Evolutionary conservation across 2,888 invertebrate genomes (phyloP), one percentile per base, ranked within the genome.

Genomic region (Sthenelais limicola): DNA sequence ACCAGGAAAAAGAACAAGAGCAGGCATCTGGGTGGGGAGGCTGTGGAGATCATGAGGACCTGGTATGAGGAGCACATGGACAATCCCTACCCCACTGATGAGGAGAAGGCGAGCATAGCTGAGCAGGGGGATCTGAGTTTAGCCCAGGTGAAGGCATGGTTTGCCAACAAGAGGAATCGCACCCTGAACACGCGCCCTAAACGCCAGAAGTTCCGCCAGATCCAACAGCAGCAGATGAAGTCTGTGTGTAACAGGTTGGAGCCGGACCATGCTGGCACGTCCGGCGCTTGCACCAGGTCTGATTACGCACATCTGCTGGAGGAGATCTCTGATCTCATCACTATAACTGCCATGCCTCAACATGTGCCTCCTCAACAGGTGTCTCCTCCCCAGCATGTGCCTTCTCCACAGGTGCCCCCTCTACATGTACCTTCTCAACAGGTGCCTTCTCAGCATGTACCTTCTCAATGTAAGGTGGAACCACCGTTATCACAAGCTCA

Each of bases 161-260:
- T 85, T 74, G 84, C 85, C 5, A 85, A 85, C 71, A 83, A 82
- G 52, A 73, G 85, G 28, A 85, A 85, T 73, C 72, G 85, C 28
- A 82, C 82, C 2, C 80, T 81, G 47, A 85, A 85, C 77, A 85
- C 85, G 33, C 72, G 68, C 30, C 77, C 77, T 1, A 77, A 77
- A 54, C 72, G 77, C n/a, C 74, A 77, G 71, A 71, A 74, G 54
- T 28, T 62, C 32, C 28, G 67, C 26, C 52, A 71, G 56, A 67
- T 70, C 49, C 62, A 73, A 18, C 66, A 76, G 15, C 70, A 62
- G 24, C 3, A 9, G 32, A n/a, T 62, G 62, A 7, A 24, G 32
- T 30, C 15, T 56, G 32, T 12, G 18, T 43, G 43, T 43, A 43
- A 12, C 18, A 43, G 12, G 43, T 12, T 7, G 21, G 32, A 24